These are phyloP conservation scores for Choristoneura rosaceana DNA, from an alignment of 2,888 invertebrate genomes.

Conservation along the genomic window DNA sequence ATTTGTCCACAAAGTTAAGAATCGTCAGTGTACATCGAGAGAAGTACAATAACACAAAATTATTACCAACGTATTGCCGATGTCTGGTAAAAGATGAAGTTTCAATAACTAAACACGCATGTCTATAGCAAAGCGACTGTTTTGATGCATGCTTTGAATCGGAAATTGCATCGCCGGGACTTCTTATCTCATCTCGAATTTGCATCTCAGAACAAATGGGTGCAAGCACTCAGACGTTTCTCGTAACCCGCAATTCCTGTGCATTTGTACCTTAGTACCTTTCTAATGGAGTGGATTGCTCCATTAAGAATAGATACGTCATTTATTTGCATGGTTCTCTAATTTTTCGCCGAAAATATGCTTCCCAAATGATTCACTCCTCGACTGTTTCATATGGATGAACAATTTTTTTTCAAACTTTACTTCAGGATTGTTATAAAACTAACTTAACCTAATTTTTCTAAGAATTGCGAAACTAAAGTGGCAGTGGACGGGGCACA, in stretches of 20 bases:
- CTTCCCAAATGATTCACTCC: too few species aligned
- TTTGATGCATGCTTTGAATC: slow-evolving; percentile 10
- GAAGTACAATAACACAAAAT: too few species aligned
- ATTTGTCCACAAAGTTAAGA: too few species aligned
- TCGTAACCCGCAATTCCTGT: slow-evolving; percentile 30
- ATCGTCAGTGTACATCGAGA: too few species aligned
- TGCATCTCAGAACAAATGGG: slow-evolving; percentile 22
- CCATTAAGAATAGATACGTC: neutral
- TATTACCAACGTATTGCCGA: neutral
- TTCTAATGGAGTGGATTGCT: neutral
- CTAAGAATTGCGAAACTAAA: too few species aligned
- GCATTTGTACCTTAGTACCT: slow-evolving; percentile 25
- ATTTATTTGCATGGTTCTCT: neutral
- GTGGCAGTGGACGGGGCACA: too few species aligned
- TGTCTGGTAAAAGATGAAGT: neutral
- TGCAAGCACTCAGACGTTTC: slow-evolving; percentile 34
- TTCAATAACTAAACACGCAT: neutral
- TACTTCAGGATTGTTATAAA: too few species aligned
- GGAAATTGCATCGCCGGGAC: neutral
- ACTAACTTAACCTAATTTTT: too few species aligned
- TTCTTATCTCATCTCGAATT: slow-evolving; percentile 20
- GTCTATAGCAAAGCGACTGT: neutral
- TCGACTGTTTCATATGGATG: too few species aligned
- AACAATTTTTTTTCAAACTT: too few species aligned
- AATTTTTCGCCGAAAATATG: neutral